phyloP scores from a whole-genome alignment of 2,888 invertebrate genomes.

The Epirrita christyi region DNA sequence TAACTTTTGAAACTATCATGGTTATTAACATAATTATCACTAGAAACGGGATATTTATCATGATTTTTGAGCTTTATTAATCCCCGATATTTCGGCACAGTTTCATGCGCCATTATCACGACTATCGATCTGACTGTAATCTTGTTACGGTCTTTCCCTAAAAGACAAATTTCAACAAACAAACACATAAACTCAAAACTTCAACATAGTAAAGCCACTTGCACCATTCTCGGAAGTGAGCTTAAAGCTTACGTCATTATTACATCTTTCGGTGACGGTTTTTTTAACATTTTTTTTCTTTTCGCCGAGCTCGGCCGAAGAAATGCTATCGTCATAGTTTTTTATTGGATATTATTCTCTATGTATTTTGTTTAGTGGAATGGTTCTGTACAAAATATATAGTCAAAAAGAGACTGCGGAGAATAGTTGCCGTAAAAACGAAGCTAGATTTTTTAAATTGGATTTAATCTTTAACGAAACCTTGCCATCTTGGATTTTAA shows the following conservation, averaged over 20 bases:
- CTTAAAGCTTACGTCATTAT: constrained; percentile 19
- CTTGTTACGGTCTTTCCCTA: too few relatives aligned
- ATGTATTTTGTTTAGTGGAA: constrained; percentile 1
- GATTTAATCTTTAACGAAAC: too few relatives aligned
- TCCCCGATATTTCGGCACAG: too few relatives aligned
- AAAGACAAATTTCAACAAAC: not conserved
- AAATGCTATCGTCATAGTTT: constrained; percentile 32
- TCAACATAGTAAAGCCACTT: constrained; percentile 16
- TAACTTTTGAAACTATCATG: too few relatives aligned
- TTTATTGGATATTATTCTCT: constrained; percentile 6
- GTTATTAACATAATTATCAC: too few relatives aligned
- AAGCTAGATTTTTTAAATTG: too few relatives aligned
- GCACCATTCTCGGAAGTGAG: not conserved
- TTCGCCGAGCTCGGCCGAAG: constrained; percentile 26
- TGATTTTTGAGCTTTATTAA: too few relatives aligned
- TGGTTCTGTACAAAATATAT: constrained; percentile 30
- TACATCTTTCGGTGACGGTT: constrained; percentile 1
- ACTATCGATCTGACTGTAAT: too few relatives aligned
- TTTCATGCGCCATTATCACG: too few relatives aligned
- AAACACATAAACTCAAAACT: constrained; percentile 7
- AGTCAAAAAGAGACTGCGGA: not conserved
- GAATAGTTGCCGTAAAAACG: too few relatives aligned
- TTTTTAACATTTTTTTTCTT: constrained; percentile 6
- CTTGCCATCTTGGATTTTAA: not conserved
- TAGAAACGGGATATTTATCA: too few relatives aligned